Base-by-base conservation (phyloP, 2,797 vertebrate species). In the Notoglanidium macrostoma region DNA sequence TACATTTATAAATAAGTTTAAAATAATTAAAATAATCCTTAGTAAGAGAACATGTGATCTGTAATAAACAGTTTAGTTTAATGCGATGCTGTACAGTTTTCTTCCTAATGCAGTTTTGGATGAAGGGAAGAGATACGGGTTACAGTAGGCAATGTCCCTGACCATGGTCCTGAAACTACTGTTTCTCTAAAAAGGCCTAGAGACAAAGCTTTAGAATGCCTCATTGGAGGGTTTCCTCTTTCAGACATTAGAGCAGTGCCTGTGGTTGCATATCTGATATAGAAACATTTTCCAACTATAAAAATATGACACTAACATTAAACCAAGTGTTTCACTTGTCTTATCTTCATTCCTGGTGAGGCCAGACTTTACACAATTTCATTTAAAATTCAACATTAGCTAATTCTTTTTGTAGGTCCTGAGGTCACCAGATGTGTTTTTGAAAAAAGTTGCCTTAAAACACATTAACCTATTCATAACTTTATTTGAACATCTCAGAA, bases 131-230 rank as follows among this genome's bases (percentile, higher is more conserved):
- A 51, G 57, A n/a, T 76, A 49, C 15, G 23, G 6, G 29, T 29
- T 35, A 54, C 5, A 11, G 29, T 17, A n/a, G 26, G 7, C 9
- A 29, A 3, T 83, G 59, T 77, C 54, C 8, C 84, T 88, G 83
- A 5, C 87, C 83, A 14, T 88, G 84, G 84, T 85, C 35, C 83
- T 85, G 83, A 85, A 85, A 49, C 21, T 46, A 9, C 15, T 23
- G n/a, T 51, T 51, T 46, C 44, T 49, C 26, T 29, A 44, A 32
- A 26, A 55, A 78, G 21, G 29, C 29, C 15, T 21, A 21, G 15
- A 32, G 15, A 57, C 29, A 40, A 76, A 57, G 29, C 51, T 57
- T 35, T 57, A 78, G 19, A 21, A 21, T 77, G 51, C n/a, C n/a
- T 55, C 29, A 14, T 5, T 74, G 44, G 44, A 14, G 5, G 72